Evolutionary conservation across 2,888 invertebrate species (phyloP).

Genomic region (Mythimna pallens): DNA sequence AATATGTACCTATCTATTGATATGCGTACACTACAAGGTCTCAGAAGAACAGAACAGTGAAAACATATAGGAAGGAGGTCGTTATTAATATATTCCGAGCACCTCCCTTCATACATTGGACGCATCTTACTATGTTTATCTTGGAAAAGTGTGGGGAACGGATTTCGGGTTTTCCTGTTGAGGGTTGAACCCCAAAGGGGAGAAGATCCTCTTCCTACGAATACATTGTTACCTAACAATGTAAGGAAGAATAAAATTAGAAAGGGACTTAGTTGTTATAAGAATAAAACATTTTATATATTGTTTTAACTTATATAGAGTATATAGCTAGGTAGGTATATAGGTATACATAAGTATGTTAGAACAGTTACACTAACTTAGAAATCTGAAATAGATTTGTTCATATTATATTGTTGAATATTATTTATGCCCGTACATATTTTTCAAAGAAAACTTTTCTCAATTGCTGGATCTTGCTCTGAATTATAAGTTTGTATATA

Average conservation of each 20-base stretch:
- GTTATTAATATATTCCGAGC: conserved; percentile 42
- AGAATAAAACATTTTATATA: conserved; percentile 13
- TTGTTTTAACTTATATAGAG: conserved; percentile 1
- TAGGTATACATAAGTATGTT: not conserved
- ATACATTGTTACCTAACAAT: conserved; percentile 47
- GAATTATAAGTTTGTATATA: not conserved
- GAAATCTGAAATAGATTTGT: conserved; percentile 2
- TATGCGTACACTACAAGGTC: conserved; percentile 8
- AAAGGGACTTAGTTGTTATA: conserved; percentile 25
- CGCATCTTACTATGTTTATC: conserved; percentile 63
- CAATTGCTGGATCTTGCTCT: not conserved
- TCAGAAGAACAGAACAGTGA: conserved; percentile 29
- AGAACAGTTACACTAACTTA: not conserved
- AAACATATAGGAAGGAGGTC: conserved; percentile 22
- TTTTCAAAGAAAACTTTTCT: not conserved
- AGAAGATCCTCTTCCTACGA: conserved; percentile 28
- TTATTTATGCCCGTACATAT: not conserved
- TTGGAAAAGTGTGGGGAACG: conserved; percentile 61
- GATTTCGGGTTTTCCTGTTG: conserved; percentile 61
- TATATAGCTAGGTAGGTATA: not conserved
- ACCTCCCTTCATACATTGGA: conserved; percentile 45
- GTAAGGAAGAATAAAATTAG: conserved; percentile 43
- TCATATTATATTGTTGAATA: not conserved
- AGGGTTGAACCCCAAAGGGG: conserved; percentile 34
- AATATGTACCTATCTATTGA: not conserved